These are phyloP conservation scores for Ariopsis seemanni DNA, from an alignment of 2,113 vertebrate species.

Conservation along the genomic window DNA sequence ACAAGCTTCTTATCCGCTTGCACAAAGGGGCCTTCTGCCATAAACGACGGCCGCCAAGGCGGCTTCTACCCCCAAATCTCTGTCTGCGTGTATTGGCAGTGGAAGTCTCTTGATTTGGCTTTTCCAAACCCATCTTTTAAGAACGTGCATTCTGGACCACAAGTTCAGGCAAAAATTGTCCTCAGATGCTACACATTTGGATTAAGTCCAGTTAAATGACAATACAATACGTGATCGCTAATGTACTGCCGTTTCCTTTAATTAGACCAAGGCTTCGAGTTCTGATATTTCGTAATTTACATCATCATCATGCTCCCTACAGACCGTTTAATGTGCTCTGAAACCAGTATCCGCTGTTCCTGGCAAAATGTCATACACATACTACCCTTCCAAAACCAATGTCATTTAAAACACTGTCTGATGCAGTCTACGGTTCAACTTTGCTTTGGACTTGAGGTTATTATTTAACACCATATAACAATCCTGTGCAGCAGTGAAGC, in stretches of 20 bases:
- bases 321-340: background rate
- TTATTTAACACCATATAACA: constrained; percentile 53
- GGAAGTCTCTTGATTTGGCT: constrained; percentile 9
- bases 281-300: background rate
- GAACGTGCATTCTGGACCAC: constrained; percentile 9
- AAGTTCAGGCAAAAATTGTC: constrained; percentile 27
- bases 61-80: background rate
- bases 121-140: constrained; percentile 25
- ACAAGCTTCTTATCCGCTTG: constrained; percentile 56
- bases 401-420: background rate
- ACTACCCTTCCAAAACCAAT: background rate
- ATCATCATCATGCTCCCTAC: background rate
- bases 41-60: constrained; percentile 21
- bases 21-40: constrained; percentile 25
- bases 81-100: constrained; percentile 2
- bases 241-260: constrained; percentile 7
- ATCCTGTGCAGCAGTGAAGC: constrained; percentile 33
- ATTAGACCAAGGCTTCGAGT: background rate
- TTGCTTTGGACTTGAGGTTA: constrained; percentile 49
- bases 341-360: background rate
- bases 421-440: constrained; percentile 14
- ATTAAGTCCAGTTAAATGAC: constrained; percentile 28
- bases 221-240: background rate
- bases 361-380: background rate
- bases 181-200: constrained; percentile 28